Conservation (phyloP, 2,888 invertebrate species). For the Hirtodrosophila duncani region DNA sequence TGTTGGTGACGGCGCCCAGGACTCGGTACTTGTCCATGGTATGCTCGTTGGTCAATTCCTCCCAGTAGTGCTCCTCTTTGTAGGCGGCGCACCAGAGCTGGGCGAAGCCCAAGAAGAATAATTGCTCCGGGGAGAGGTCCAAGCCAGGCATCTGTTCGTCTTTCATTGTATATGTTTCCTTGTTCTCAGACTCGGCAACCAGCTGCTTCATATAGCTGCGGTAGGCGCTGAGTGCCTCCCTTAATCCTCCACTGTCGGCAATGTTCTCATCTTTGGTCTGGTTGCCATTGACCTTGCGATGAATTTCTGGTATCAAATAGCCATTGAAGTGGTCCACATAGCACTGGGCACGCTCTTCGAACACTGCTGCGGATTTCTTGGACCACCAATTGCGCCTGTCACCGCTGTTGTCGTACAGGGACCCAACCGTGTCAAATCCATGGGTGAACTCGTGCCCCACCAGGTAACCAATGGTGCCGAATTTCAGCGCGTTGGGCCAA, state of each 20-base stretch:
- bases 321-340: slow-evolving; percentile 64
- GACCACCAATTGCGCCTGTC: slow-evolving; percentile 68
- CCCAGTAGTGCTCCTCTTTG: slow-evolving; percentile 70
- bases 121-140: slow-evolving; percentile 71
- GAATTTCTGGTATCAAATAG: slow-evolving; percentile 71
- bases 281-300: slow-evolving; percentile 69
- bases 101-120: slow-evolving; percentile 74
- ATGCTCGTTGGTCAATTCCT: slow-evolving; percentile 66
- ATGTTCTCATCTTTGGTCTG: slow-evolving; percentile 73
- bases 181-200: neutral
- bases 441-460: slow-evolving; percentile 76
- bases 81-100: slow-evolving; percentile 75
- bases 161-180: slow-evolving; percentile 15
- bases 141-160: slow-evolving; percentile 73
- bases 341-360: slow-evolving; percentile 65
- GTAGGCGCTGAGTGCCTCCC: slow-evolving; percentile 64
- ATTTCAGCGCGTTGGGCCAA: slow-evolving; percentile 73
- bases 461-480: slow-evolving; percentile 72
- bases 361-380: slow-evolving; percentile 57
- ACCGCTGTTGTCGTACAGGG: slow-evolving; percentile 56
- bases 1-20: slow-evolving; percentile 70
- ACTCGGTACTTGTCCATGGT: slow-evolving; percentile 74
- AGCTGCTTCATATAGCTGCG: slow-evolving; percentile 55
- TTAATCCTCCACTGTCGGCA: slow-evolving; percentile 73
- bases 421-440: slow-evolving; percentile 70